Evolutionary conservation across 92 coral and sea anemone species (phyloP).

Genomic region (Parazoanthus atlanticus): DNA sequence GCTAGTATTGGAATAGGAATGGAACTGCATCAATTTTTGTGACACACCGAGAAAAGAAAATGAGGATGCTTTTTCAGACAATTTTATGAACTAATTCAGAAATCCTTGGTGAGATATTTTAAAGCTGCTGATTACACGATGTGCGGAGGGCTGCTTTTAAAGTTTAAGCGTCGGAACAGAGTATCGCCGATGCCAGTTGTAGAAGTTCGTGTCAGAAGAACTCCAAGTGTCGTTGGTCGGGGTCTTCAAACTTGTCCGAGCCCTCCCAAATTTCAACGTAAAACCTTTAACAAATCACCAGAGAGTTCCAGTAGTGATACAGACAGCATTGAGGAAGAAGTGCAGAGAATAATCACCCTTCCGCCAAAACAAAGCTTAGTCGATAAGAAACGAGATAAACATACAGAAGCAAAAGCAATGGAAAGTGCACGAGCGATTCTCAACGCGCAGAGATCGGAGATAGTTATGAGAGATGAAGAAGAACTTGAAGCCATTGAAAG

Average conservation of each 20-base stretch:
- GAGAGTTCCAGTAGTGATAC: slow-evolving; percentile 25
- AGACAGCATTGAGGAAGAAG: slow-evolving; percentile 35
- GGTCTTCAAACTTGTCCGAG: background rate
- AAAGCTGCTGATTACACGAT: background rate
- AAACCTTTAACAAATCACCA: background rate
- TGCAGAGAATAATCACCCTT: slow-evolving; percentile 32
- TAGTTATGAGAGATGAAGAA: slow-evolving; percentile 30
- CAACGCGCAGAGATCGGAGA: slow-evolving; percentile 33
- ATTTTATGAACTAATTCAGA: no score
- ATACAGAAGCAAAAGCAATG: slow-evolving; percentile 43
- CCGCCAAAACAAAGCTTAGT: slow-evolving; percentile 33
- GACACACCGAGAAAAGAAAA: background rate
- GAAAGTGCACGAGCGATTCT: slow-evolving; percentile 41
- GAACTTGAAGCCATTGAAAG: slow-evolving; percentile 36
- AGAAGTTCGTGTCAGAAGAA: slow-evolving; percentile 23
- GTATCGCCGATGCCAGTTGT: slow-evolving; percentile 41
- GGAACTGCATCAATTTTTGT: background rate
- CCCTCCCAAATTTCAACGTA: background rate
- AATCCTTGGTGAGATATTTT: background rate
- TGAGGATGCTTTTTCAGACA: background rate
- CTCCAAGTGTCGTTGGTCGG: slow-evolving; percentile 22
- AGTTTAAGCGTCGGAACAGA: slow-evolving; percentile 14
- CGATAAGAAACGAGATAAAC: slow-evolving; percentile 30
- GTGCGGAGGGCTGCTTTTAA: slow-evolving; percentile 36
- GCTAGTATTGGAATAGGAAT: background rate